phyloP scores from a whole-genome alignment of 2,797 vertebrate genomes.

The Natrix natrix region DNA sequence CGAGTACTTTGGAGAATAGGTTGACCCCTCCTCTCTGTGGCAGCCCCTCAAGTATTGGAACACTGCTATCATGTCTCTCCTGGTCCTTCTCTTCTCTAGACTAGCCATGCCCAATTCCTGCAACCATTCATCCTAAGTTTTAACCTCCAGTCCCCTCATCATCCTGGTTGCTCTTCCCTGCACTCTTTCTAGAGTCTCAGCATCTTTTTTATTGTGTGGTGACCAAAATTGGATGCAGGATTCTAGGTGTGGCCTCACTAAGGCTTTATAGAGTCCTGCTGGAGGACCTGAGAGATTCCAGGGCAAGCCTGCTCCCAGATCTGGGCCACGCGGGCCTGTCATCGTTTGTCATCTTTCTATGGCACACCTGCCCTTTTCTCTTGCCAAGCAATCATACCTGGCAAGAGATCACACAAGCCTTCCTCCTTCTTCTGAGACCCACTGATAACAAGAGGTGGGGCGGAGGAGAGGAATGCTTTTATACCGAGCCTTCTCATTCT shows the following conservation, averaged over 20 bases:
- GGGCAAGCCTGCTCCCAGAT: not conserved
- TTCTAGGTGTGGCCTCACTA: not conserved
- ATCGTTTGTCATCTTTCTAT: not conserved
- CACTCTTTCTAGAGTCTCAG: too few relatives aligned
- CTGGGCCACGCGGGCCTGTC: not conserved
- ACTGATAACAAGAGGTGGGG: not conserved
- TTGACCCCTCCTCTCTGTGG: too few relatives aligned
- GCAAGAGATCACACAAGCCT: conserved; percentile 12
- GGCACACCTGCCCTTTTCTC: not conserved
- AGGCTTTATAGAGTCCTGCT: not conserved
- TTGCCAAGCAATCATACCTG: not conserved
- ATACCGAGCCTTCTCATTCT: not conserved
- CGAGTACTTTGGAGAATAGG: fast-evolving
- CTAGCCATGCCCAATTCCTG: not conserved
- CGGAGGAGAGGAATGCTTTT: not conserved
- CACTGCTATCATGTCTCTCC: fast-evolving
- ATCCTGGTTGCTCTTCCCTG: not conserved
- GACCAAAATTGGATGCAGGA: not conserved
- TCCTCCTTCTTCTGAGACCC: not conserved
- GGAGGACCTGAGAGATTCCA: not conserved
- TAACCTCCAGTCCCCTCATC: not conserved
- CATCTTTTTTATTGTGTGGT: not conserved
- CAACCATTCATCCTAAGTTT: not conserved
- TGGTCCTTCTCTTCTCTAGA: not conserved
- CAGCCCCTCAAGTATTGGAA: too few relatives aligned